A percentile compares a stretch with the other conserved stretches of the same genome.
Evolutionary conservation across 2,888 invertebrate species (phyloP).

Genomic region (Dorcus parallelipipedus): DNA sequence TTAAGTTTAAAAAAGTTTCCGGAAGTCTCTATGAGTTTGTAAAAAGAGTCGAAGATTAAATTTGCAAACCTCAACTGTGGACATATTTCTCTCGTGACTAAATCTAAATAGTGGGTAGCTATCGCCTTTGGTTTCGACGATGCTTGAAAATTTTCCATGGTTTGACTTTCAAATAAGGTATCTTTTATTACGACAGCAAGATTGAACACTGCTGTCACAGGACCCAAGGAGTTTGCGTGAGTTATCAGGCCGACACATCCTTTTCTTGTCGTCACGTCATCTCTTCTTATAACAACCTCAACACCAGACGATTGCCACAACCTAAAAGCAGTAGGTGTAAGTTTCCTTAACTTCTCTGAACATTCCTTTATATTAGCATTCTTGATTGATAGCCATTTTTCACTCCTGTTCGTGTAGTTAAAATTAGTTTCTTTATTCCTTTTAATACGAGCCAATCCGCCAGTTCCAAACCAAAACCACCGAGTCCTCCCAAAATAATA

Average conservation of each 20-base stretch:
- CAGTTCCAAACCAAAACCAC: slow-evolving; percentile 89
- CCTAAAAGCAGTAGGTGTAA: slow-evolving; percentile 26
- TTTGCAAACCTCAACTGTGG: slow-evolving; percentile 46
- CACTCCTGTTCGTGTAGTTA: slow-evolving; percentile 78
- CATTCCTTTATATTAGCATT: slow-evolving; percentile 57
- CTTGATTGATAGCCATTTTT: slow-evolving; percentile 78
- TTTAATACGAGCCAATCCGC: slow-evolving; percentile 81
- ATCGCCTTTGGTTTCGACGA: slow-evolving; percentile 75
- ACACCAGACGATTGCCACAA: slow-evolving; percentile 69
- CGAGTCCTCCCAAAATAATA: slow-evolving; percentile 76
- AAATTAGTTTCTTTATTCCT: slow-evolving; percentile 73
- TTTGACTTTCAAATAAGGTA: slow-evolving; percentile 74
- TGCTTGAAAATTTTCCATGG: slow-evolving; percentile 61
- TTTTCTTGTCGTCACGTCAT: slow-evolving; percentile 65
- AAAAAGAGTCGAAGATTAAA: too few relatives aligned
- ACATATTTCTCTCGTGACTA: slow-evolving; percentile 58
- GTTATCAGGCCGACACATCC: slow-evolving; percentile 71
- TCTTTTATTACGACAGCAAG: slow-evolving; percentile 80
- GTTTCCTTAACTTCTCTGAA: neutral
- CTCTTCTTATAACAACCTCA: slow-evolving; percentile 63
- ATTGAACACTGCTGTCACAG: slow-evolving; percentile 86
- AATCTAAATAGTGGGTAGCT: slow-evolving; percentile 76
- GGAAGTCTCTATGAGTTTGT: neutral
- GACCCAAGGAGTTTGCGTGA: slow-evolving; percentile 61
- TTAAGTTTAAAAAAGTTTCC: neutral